Evolutionary conservation across 2,888 invertebrate genomes (phyloP).

Genomic region (Habrosyne pyritoides): DNA sequence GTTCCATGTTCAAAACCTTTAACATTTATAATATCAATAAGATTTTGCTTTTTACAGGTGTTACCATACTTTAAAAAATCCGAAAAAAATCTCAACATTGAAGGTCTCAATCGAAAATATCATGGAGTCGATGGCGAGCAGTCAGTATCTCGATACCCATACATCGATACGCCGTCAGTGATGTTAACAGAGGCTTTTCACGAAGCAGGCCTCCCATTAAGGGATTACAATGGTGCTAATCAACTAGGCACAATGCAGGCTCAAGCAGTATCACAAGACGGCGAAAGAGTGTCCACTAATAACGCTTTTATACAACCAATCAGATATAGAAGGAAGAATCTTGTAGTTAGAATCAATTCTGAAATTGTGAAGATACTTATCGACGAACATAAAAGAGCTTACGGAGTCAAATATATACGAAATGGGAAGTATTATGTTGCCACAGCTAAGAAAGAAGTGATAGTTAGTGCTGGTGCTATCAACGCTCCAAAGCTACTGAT

Average conservation of each 20-base stretch:
- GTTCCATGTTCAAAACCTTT: no score
- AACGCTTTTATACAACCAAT: slow-evolving; percentile 86
- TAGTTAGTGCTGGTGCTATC: slow-evolving; percentile 58
- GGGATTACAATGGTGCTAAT: slow-evolving; percentile 80
- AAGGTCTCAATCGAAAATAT: slow-evolving; percentile 74
- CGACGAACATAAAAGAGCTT: slow-evolving; percentile 63
- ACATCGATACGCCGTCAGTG: slow-evolving; percentile 81
- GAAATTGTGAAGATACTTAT: slow-evolving; percentile 83
- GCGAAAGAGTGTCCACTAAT: slow-evolving; percentile 85
- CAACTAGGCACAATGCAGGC: slow-evolving; percentile 83
- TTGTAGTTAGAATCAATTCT: slow-evolving; percentile 75
- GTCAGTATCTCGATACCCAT: slow-evolving; percentile 84
- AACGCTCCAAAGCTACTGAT: slow-evolving; percentile 64
- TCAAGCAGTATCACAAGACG: slow-evolving; percentile 81
- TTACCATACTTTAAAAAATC: slow-evolving; percentile 87
- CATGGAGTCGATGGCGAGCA: slow-evolving; percentile 85
- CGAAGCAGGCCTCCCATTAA: slow-evolving; percentile 82
- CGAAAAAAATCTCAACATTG: slow-evolving; percentile 82
- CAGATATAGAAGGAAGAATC: slow-evolving; percentile 76
- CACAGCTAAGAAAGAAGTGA: slow-evolving; percentile 61
- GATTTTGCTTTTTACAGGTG: slow-evolving; percentile 50
- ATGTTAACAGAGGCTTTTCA: slow-evolving; percentile 81
- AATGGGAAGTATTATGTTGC: slow-evolving; percentile 42
- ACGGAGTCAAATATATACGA: slow-evolving; percentile 52
- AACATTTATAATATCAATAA: no score